phyloP scores from a whole-genome alignment of 2,888 invertebrate species.

The Loripinus fragilis region DNA sequence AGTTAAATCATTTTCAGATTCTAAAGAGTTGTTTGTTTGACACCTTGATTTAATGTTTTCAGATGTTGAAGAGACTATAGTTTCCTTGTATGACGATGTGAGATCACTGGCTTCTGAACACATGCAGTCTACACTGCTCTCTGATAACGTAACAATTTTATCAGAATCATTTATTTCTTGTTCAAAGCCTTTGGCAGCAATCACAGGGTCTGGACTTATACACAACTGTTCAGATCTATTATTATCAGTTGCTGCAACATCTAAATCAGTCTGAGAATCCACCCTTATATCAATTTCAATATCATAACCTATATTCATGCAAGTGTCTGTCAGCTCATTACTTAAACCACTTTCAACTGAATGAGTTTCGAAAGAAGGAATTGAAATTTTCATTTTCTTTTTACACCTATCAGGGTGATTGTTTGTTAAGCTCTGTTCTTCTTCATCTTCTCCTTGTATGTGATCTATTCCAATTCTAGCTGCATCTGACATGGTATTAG shows the following conservation, averaged over 20 bases:
- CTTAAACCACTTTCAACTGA: not conserved
- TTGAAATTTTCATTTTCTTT: slow-evolving; percentile 15
- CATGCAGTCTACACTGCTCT: not conserved
- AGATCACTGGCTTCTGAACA: not conserved
- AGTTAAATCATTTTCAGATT: too few relatives aligned
- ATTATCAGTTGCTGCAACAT: not conserved
- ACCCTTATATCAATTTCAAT: not conserved
- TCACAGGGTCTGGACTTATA: not conserved
- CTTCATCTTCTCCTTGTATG: not conserved
- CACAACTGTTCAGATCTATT: not conserved
- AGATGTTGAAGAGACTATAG: too few relatives aligned
- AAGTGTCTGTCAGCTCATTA: not conserved
- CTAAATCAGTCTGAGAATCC: not conserved
- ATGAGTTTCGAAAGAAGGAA: too few relatives aligned
- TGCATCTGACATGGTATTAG: not conserved
- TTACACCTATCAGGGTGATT: not conserved
- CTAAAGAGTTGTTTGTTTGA: too few relatives aligned
- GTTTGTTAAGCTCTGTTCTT: not conserved
- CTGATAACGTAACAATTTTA: not conserved
- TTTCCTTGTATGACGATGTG: too few relatives aligned
- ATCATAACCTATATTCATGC: not conserved
- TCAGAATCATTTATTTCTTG: not conserved
- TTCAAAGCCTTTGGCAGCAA: not conserved
- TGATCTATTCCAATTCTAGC: not conserved
- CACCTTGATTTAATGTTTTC: too few relatives aligned